phyloP scores from a whole-genome alignment of 2,797 vertebrate species.

The Brachyalestes nurse region DNA sequence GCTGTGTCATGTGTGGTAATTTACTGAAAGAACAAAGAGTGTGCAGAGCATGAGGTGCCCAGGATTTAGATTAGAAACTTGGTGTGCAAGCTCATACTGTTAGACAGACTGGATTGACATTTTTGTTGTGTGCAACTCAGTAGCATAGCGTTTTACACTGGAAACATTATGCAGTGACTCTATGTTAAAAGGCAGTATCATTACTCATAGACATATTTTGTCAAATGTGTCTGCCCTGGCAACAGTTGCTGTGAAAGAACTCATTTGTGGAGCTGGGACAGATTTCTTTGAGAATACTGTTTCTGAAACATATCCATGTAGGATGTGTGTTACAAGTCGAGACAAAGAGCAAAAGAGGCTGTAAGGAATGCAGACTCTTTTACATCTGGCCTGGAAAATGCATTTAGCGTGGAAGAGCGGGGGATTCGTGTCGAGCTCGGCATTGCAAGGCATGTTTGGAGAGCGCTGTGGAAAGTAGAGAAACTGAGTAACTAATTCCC shows the following conservation, averaged over 20 bases:
- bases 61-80: too few relatives aligned
- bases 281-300: not conserved
- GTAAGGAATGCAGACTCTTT: slow-evolving; percentile 44
- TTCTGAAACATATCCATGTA: not conserved
- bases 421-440: slow-evolving; percentile 40
- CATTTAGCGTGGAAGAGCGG: slow-evolving; percentile 53
- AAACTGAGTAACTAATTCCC: slow-evolving; percentile 49
- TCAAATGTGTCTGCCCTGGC: not conserved
- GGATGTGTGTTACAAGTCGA: not conserved
- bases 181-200: too few relatives aligned
- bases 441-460: slow-evolving; percentile 59
- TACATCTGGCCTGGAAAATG: slow-evolving; percentile 66
- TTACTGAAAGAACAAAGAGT: too few relatives aligned
- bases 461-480: slow-evolving; percentile 56
- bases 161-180: not conserved
- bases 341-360: slow-evolving; percentile 24
- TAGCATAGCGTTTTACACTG: not conserved
- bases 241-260: not conserved
- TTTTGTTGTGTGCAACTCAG: not conserved
- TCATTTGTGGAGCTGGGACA: not conserved
- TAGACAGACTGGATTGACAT: too few relatives aligned
- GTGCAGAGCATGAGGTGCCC: too few relatives aligned
- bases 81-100: too few relatives aligned
- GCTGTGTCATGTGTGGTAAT: too few relatives aligned
- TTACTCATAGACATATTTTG: not conserved